A percentile compares a stretch with the other conserved stretches of the same genome.
Evolutionary conservation across 2,113 vertebrate species (phyloP).

Genomic region (Lanius collurio): DNA sequence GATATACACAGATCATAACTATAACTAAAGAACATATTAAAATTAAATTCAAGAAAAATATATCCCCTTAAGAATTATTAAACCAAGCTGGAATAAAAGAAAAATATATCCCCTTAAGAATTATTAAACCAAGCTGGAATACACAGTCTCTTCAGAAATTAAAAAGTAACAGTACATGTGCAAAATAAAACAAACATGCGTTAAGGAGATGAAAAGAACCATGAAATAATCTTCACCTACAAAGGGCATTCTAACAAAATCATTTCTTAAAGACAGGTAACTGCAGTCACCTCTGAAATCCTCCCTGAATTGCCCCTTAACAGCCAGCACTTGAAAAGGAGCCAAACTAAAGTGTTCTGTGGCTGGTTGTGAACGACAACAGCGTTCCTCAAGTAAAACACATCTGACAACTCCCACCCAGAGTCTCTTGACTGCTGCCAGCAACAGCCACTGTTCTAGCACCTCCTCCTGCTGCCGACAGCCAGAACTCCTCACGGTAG

Average conservation of each 20-base stretch:
- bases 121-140: not conserved
- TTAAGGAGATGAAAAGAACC: not conserved
- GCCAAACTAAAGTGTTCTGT: not conserved
- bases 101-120: not conserved
- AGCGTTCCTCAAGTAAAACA: accelerated
- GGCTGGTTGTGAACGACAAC: not conserved
- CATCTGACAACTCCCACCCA: not conserved
- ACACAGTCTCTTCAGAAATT: not conserved
- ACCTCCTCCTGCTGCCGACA: not conserved
- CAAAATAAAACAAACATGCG: not conserved
- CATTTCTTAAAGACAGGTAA: not conserved
- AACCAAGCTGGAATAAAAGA: not conserved
- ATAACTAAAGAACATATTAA: not conserved
- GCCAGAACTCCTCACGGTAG: not conserved
- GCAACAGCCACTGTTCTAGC: accelerated
- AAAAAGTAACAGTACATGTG: not conserved
- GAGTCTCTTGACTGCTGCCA: not conserved
- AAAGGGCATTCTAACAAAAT: not conserved
- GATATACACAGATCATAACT: not conserved
- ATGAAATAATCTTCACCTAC: not conserved
- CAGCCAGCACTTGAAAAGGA: not conserved
- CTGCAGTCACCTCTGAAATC: not conserved
- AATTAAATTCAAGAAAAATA: not conserved
- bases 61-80: not conserved
- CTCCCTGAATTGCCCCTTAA: not conserved